phyloP scores from a whole-genome alignment of 1,140 invertebrate genomes.

The Bombus sibiricus region DNA sequence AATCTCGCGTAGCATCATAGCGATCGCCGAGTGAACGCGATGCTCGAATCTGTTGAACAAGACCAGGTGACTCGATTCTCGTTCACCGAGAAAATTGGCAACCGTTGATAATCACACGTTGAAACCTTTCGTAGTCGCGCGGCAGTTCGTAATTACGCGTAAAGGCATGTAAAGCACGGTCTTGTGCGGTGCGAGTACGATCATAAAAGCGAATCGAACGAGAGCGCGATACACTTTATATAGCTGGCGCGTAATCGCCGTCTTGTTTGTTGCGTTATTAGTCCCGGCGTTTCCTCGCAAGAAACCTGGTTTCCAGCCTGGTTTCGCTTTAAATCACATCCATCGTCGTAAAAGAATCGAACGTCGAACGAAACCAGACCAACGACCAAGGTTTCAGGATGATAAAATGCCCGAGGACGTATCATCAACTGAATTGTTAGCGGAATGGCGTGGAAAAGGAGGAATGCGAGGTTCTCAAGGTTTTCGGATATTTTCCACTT shows the following conservation, averaged over 20 bases:
- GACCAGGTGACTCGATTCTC: too few species aligned
- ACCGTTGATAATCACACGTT: not conserved
- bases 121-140: not conserved
- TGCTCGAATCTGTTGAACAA: not conserved
- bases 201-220: not conserved
- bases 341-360: too few species aligned
- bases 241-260: not conserved
- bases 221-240: not conserved
- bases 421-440: not conserved
- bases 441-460: slow-evolving; percentile 5
- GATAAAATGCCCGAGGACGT: not conserved
- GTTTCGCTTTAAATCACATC: too few species aligned
- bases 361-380: not conserved
- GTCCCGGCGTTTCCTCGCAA: not conserved
- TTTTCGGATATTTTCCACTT: slow-evolving; percentile 71
- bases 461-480: not conserved
- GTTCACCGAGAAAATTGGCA: not conserved
- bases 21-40: not conserved
- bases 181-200: not conserved
- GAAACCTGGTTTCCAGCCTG: not conserved
- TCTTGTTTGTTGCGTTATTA: slow-evolving; percentile 18
- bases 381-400: not conserved
- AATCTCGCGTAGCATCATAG: not conserved
- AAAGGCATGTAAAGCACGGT: not conserved
- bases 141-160: slow-evolving; percentile 16